These are phyloP conservation scores for Hyppa rectilinea DNA, from an alignment of 2,888 invertebrate species.

Conservation along the genomic window DNA sequence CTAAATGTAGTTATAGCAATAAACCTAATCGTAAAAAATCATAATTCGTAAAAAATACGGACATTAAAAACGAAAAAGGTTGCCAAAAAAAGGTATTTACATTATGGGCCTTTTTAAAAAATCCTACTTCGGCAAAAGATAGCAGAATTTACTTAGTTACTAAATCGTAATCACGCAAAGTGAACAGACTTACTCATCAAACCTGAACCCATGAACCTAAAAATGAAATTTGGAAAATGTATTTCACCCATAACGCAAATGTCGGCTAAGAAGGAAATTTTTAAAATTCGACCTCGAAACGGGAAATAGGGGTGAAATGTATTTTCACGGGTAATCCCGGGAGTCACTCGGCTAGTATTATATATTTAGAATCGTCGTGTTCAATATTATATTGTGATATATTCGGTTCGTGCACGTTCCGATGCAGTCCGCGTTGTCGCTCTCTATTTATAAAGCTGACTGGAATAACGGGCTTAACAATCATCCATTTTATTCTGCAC, in stretches of 20 bases:
- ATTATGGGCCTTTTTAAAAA: conserved; percentile 41
- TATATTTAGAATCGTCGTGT: conserved; percentile 61
- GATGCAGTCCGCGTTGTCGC: conserved; percentile 68
- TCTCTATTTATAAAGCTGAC: conserved; percentile 73
- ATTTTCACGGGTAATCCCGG: conserved; percentile 64
- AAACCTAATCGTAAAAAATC: conserved; percentile 11
- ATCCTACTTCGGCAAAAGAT: conserved; percentile 39
- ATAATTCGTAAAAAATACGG: conserved; percentile 8
- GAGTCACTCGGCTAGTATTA: conserved; percentile 60
- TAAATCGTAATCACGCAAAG: conserved; percentile 63
- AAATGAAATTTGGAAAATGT: conserved; percentile 65
- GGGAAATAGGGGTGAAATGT: conserved; percentile 63
- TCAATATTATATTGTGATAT: conserved; percentile 61
- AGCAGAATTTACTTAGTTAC: conserved; percentile 53
- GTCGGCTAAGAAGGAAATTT: conserved; percentile 60
- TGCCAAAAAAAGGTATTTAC: conserved; percentile 40
- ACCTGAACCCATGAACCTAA: conserved; percentile 46
- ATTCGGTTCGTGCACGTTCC: conserved; percentile 44
- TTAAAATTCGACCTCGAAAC: conserved; percentile 66
- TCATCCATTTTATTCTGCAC: conserved; percentile 70
- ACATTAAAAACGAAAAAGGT: conserved; percentile 21
- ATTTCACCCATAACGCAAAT: conserved; percentile 66
- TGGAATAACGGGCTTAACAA: conserved; percentile 72
- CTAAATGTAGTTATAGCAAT: background rate
- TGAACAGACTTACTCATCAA: conserved; percentile 62